Evolutionary conservation across 2,888 invertebrate species (phyloP).

Genomic region (Apocheima hispidaria): DNA sequence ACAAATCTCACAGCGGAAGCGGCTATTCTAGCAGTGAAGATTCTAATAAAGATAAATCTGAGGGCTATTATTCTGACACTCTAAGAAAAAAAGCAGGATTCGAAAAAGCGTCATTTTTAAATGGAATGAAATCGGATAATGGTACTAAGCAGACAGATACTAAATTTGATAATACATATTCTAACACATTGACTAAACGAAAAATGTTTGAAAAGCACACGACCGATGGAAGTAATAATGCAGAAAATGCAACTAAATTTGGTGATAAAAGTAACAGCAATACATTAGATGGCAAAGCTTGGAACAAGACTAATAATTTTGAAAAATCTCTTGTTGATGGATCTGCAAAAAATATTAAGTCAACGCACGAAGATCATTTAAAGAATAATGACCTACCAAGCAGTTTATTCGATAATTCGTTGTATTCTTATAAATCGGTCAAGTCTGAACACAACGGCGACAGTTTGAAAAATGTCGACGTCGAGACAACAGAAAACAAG

Average conservation of each 20-base stretch:
- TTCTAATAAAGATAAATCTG: slow-evolving; percentile 66
- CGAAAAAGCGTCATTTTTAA: slow-evolving; percentile 65
- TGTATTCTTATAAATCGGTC: slow-evolving; percentile 66
- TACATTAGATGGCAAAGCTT: slow-evolving; percentile 44
- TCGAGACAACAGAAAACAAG: slow-evolving; percentile 40
- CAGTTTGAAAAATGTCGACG: slow-evolving; percentile 41
- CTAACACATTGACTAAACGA: slow-evolving; percentile 74
- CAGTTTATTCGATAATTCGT: slow-evolving; percentile 70
- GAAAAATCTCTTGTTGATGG: slow-evolving; percentile 44
- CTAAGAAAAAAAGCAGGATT: slow-evolving; percentile 62
- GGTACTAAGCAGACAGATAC: slow-evolving; percentile 60
- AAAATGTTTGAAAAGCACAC: slow-evolving; percentile 73
- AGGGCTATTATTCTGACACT: slow-evolving; percentile 60
- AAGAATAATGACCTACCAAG: slow-evolving; percentile 60
- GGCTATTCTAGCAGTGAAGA: slow-evolving; percentile 67
- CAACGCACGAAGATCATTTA: slow-evolving; percentile 54
- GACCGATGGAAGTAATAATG: slow-evolving; percentile 49
- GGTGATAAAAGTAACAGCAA: slow-evolving; percentile 55
- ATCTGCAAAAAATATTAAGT: slow-evolving; percentile 36
- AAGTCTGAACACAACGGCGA: slow-evolving; percentile 48
- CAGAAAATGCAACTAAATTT: slow-evolving; percentile 50
- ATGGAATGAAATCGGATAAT: slow-evolving; percentile 60
- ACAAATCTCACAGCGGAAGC: slow-evolving; percentile 63
- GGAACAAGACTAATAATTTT: slow-evolving; percentile 53
- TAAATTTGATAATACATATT: slow-evolving; percentile 65